Evolutionary conservation across 2,113 vertebrate species (phyloP).

Genomic region (Naja naja): DNA sequence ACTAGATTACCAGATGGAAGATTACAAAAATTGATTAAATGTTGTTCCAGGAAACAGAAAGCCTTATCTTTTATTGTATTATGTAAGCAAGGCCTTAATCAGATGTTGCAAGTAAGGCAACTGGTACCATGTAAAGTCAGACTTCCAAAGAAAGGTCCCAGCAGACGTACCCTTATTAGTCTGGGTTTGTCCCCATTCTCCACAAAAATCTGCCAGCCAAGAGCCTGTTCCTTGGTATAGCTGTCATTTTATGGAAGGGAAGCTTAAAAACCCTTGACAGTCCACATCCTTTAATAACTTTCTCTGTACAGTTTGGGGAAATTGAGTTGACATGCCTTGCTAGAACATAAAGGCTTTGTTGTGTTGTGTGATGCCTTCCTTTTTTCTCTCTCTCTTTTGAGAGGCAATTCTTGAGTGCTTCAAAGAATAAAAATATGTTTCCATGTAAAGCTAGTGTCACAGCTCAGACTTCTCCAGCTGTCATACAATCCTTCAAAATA

Average conservation of each 20-base stretch:
- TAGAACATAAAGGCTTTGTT: background rate
- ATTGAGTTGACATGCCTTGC: background rate
- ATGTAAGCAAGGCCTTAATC: background rate
- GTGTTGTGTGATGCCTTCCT: background rate
- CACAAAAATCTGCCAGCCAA: background rate
- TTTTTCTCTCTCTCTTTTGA: background rate
- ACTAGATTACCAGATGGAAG: background rate
- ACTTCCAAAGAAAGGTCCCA: background rate
- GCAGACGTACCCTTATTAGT: background rate
- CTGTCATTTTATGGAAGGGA: background rate
- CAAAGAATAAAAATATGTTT: background rate
- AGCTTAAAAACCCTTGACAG: conserved; percentile 1
- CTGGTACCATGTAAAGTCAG: background rate
- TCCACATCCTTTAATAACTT: background rate
- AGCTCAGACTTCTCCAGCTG: background rate
- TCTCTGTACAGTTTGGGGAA: background rate
- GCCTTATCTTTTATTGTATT: background rate
- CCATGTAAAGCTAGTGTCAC: background rate
- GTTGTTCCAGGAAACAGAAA: background rate
- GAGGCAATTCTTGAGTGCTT: background rate
- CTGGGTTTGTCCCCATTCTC: background rate
- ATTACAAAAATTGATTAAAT: background rate
- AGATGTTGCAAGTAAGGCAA: background rate
- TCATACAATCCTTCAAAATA: background rate
- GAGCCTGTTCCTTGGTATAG: background rate